A percentile compares a stretch with the other conserved stretches of the same genome.
Evolutionary conservation across 1,140 invertebrate genomes (phyloP).

Genomic region (Stenopsyche tienmushanensis): DNA sequence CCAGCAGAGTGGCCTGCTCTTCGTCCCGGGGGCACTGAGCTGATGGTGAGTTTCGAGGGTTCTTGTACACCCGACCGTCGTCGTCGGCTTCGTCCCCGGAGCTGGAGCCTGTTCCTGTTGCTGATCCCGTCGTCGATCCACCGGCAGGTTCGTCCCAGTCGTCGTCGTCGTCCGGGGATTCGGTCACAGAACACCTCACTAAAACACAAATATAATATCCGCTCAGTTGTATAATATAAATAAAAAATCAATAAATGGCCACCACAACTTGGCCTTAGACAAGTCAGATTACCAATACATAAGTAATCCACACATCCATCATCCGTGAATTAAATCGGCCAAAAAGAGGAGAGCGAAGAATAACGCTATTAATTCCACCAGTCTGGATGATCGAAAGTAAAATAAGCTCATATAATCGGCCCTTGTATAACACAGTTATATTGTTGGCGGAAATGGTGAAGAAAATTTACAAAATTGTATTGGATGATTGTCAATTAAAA

Average conservation of each 20-base stretch:
- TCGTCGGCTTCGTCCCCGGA: conserved; percentile 66
- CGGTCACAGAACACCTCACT: conserved; percentile 31
- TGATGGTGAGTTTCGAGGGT: conserved; percentile 84
- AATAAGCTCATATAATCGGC: too few relatives aligned
- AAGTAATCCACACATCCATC: not conserved
- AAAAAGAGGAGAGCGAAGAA: not conserved
- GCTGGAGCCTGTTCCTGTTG: conserved; percentile 57
- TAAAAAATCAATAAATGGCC: not conserved
- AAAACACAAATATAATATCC: too few relatives aligned
- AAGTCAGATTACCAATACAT: not conserved
- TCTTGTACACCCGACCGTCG: conserved; percentile 80
- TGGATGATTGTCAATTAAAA: too few relatives aligned
- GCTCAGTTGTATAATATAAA: too few relatives aligned
- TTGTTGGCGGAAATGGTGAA: too few relatives aligned
- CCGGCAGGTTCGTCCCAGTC: conserved; percentile 53
- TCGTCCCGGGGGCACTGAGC: conserved; percentile 80
- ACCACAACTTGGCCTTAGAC: not conserved
- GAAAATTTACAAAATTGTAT: too few relatives aligned
- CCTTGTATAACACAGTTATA: too few relatives aligned
- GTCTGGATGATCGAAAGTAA: too few relatives aligned
- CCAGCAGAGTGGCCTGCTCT: conserved; percentile 58
- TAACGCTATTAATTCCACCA: too few relatives aligned
- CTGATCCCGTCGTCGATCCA: conserved; percentile 56
- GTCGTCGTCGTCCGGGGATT: conserved; percentile 38
- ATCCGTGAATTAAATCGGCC: not conserved